phyloP scores from a whole-genome alignment of 2,888 invertebrate genomes.

The Noctua fimbriata region DNA sequence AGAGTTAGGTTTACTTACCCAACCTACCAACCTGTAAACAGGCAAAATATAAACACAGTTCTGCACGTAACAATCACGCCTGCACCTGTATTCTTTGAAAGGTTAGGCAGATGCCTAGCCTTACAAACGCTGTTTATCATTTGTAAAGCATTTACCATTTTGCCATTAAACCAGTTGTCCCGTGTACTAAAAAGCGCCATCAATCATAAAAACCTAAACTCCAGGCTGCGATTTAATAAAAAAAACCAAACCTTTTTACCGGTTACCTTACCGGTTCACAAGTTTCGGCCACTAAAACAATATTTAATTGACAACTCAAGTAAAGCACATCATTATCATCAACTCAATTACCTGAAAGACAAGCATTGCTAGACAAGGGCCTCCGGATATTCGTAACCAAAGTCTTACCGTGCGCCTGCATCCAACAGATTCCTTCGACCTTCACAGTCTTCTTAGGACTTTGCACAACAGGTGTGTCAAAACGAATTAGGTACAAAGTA shows the following conservation, averaged over 20 bases:
- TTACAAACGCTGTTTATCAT: background rate
- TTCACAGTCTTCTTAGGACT: background rate
- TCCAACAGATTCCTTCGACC: background rate
- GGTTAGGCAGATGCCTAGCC: background rate
- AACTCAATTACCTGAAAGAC: background rate
- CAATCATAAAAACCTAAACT: background rate
- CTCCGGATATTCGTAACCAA: background rate
- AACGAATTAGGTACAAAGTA: background rate
- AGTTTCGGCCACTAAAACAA: background rate
- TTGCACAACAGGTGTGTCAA: background rate
- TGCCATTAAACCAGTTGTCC: background rate
- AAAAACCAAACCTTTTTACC: no score
- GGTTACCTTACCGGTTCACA: no score
- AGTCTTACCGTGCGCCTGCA: background rate
- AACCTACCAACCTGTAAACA: background rate
- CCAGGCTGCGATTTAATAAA: background rate
- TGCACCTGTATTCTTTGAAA: background rate
- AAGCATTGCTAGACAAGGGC: background rate
- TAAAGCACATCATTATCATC: background rate
- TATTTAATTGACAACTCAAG: background rate
- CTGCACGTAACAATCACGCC: background rate
- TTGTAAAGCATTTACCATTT: background rate
- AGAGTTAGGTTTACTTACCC: conserved; percentile 5
- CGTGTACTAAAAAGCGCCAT: background rate
- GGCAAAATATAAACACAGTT: conserved; percentile 2